Base-by-base conservation (phyloP, 2,888 invertebrate genomes). In the Spodoptera exigua region DNA sequence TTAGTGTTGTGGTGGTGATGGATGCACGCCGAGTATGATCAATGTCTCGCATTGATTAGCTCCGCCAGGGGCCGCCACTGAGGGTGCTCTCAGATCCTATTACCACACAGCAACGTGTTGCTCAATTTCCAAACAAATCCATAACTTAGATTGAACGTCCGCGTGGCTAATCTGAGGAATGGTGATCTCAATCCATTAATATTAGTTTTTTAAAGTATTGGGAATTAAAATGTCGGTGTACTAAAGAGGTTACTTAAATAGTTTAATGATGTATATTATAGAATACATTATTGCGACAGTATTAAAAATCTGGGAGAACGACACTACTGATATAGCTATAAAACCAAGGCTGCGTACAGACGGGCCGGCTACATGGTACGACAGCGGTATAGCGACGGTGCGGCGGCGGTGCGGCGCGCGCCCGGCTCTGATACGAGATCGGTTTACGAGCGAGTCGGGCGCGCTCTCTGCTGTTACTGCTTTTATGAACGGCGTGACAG, bases 401-500 rank as follows among this genome's bases (percentile, higher is more conserved):
- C 60, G 44, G n/a, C 27, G 27, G 27, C 27, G 27, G 27, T 21
- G 21, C 21, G 21, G 21, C 1, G 27, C 27, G 27, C 27, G 3
- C 21, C 7, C 27, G 27, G 11, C 53, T 51, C 70, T 55, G 74
- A 75, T 69, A 62, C 57, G n/a, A n/a, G n/a, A n/a, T n/a, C n/a
- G 27, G 61, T 78, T 76, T 75, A 76, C 69, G 78, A 78, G 43
- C 71, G 41, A 7, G 41, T 13, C 10, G 44, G 51, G 45, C 59
- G 37, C 46, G 27, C 39, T 34, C 5, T 7, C 36, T 3, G 65
- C 35, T 48, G 74, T 51, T 54, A 66, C 61, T 43, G 56, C 56
- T 59, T 68, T 73, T 78, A 78, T 65, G 61, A 70, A 68, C 61
- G 62, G 49, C 61, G 59, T 53, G 76, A 64, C 61, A 61, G 53